Percentiles rank a stretch among this genome's conserved stretches.
These are phyloP conservation scores for Anoura caudifer DNA, from an alignment of 2,113 vertebrate species.

Conservation along the genomic window DNA sequence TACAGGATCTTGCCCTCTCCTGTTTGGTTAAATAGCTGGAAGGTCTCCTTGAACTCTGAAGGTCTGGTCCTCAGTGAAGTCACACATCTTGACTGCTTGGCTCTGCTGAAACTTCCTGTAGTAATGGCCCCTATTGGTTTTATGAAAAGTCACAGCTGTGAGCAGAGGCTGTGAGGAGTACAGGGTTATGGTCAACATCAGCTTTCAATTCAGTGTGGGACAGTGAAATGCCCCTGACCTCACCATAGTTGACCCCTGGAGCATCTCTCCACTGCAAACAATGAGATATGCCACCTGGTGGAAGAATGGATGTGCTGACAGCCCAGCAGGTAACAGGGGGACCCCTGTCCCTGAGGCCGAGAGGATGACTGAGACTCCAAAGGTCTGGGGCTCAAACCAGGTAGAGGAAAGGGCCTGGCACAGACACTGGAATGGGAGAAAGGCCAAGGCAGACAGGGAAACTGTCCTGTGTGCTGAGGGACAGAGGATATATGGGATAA, in stretches of 20 bases:
- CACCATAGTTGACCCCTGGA: background rate
- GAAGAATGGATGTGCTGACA: background rate
- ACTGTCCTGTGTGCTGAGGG: background rate
- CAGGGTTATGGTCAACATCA: background rate
- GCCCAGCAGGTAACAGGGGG: background rate
- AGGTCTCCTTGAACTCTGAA: constrained; percentile 93
- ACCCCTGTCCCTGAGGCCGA: background rate
- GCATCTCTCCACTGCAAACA: background rate
- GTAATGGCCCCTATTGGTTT: background rate
- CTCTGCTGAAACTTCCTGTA: background rate
- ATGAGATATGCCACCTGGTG: background rate
- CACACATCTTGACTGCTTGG: background rate
- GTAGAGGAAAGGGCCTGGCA: background rate
- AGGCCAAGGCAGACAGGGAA: background rate
- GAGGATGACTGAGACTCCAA: background rate
- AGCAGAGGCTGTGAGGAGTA: background rate
- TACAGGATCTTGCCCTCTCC: constrained; percentile 93
- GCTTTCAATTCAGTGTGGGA: background rate
- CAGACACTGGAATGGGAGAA: background rate
- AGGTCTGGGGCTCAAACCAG: background rate
- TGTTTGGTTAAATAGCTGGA: constrained; percentile 90
- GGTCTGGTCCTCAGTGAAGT: background rate
- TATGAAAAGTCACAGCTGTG: background rate
- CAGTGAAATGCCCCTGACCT: background rate
- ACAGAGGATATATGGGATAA: background rate